phyloP scores from a whole-genome alignment of 2,888 invertebrate species.

The Melikaiella ostensackeni region DNA sequence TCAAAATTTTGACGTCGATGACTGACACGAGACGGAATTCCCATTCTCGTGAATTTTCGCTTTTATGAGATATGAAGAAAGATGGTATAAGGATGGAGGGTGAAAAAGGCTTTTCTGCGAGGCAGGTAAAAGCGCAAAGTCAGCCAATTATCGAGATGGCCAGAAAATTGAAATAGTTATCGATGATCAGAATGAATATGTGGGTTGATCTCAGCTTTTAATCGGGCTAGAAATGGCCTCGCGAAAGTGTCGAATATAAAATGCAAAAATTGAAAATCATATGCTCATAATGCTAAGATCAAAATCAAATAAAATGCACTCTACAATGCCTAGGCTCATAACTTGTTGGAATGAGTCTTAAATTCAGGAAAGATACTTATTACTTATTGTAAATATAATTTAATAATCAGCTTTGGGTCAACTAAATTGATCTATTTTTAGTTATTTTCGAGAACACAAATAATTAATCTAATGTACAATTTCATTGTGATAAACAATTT shows the following conservation, averaged over 20 bases:
- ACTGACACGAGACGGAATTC: constrained; percentile 17
- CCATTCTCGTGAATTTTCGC: constrained; percentile 1
- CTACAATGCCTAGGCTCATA: too few relatives aligned
- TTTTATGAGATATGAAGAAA: constrained; percentile 37
- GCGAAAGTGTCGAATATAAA: constrained; percentile 39
- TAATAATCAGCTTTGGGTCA: too few relatives aligned
- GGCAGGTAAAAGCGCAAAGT: constrained; percentile 55
- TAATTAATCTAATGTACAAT: too few relatives aligned
- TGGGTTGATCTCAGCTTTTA: constrained; percentile 34
- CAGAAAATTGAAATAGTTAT: constrained; percentile 58
- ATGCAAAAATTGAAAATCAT: constrained; percentile 27
- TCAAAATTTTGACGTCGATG: background rate
- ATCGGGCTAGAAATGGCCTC: constrained; percentile 13
- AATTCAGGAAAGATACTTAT: too few relatives aligned
- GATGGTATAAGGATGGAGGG: constrained; percentile 44
- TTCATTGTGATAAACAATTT: too few relatives aligned
- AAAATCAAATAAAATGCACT: too few relatives aligned
- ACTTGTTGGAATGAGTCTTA: too few relatives aligned
- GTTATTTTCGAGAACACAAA: too few relatives aligned
- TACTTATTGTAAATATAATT: too few relatives aligned
- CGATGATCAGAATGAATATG: constrained; percentile 44
- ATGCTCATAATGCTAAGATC: constrained; percentile 27
- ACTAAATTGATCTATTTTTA: too few relatives aligned
- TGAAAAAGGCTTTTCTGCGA: constrained; percentile 3
- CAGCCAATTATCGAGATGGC: constrained; percentile 58